A percentile compares a stretch with the other conserved stretches of the same genome.
These are phyloP conservation scores for Melanogrammus aeglefinus DNA, from an alignment of 2,797 vertebrate species.

Conservation along the genomic window DNA sequence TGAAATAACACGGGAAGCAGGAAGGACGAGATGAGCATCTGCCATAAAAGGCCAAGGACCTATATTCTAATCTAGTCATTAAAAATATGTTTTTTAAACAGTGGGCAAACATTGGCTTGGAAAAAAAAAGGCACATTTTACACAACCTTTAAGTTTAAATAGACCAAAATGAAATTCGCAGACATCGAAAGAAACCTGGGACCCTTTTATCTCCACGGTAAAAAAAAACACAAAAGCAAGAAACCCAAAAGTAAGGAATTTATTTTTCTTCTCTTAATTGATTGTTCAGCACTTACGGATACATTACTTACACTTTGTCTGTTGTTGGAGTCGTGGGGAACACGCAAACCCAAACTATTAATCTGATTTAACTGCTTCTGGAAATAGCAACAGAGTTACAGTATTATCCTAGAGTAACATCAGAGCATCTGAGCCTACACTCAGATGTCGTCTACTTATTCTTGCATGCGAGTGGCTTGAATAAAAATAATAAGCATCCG, in stretches of 20 bases:
- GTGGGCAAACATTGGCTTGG: not conserved
- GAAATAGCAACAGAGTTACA: not conserved
- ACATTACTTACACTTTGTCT: not conserved
- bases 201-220: not conserved
- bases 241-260: not conserved
- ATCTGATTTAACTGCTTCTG: not conserved
- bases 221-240: not conserved
- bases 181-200: constrained; percentile 42
- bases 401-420: not conserved
- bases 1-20: not conserved
- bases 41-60: not conserved
- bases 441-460: too few relatives aligned
- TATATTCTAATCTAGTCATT: not conserved
- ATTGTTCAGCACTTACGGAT: not conserved
- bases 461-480: too few relatives aligned
- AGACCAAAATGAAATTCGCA: not conserved
- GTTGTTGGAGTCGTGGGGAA: not conserved
- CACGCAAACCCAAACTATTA: not conserved
- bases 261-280: not conserved
- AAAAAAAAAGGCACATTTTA: too few relatives aligned
- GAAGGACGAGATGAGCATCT: not conserved
- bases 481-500: too few relatives aligned
- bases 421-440: not conserved
- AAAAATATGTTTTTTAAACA: not conserved
- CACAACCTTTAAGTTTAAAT: too few relatives aligned